Percentiles rank a stretch among this genome's conserved stretches.
These are phyloP conservation scores for Manis javanica DNA, from an alignment of 2,797 vertebrate species.

Conservation along the genomic window DNA sequence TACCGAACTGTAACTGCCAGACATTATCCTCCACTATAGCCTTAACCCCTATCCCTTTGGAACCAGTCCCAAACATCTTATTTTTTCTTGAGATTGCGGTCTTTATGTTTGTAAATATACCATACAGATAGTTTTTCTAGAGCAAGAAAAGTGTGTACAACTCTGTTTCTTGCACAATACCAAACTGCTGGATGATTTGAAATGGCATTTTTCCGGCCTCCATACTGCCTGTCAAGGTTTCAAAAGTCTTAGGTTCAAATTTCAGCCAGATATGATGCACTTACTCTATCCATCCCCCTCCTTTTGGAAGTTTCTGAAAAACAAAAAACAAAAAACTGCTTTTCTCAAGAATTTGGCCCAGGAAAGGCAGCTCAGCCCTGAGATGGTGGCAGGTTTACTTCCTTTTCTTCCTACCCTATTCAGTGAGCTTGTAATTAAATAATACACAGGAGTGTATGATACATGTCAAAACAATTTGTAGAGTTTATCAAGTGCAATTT, in stretches of 20 bases:
- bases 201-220: not conserved
- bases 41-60: not conserved
- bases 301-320: not conserved
- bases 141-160: not conserved
- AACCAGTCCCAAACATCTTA: not conserved
- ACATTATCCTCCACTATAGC: not conserved
- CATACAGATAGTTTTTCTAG: not conserved
- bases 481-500: not conserved
- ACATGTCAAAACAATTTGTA: not conserved
- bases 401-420: not conserved
- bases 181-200: not conserved
- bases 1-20: not conserved
- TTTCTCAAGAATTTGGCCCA: not conserved
- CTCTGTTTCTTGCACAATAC: not conserved
- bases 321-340: not conserved
- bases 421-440: conserved; percentile 2
- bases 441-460: not conserved
- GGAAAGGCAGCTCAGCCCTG: not conserved
- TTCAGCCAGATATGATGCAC: not conserved
- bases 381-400: not conserved
- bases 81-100: not conserved
- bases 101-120: not conserved
- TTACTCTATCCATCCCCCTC: not conserved
- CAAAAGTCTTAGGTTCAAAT: not conserved
- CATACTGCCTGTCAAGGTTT: not conserved